Percentiles rank a stretch among this genome's conserved stretches.
Conservation (phyloP, 2,113 vertebrate genomes). For the Sterna hirundo region DNA sequence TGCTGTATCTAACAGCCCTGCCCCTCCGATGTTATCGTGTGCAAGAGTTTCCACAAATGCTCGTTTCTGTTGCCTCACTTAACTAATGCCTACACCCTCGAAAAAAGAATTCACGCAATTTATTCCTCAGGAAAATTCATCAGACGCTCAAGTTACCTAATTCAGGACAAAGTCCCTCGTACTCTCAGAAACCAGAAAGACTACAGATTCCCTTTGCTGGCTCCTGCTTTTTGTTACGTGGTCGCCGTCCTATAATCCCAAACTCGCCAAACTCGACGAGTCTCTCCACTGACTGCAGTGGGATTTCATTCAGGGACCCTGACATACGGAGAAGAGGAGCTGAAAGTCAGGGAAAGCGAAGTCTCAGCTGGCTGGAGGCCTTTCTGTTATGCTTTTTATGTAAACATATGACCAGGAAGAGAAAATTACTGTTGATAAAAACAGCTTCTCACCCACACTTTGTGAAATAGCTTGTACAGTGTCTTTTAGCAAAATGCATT, state of each 20-base stretch:
- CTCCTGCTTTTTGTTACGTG: neutral
- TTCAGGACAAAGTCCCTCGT: rapidly evolving
- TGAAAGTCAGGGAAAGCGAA: neutral
- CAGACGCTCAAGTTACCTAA: neutral
- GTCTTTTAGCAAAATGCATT: neutral
- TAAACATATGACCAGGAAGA: neutral
- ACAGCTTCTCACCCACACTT: neutral
- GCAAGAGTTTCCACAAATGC: neutral
- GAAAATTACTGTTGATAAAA: neutral
- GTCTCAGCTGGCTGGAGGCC: neutral
- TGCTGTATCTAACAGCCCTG: neutral
- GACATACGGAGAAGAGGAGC: neutral
- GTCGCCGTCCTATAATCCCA: neutral
- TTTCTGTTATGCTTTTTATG: neutral
- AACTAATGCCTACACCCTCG: neutral
- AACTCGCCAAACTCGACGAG: neutral
- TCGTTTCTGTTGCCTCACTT: neutral
- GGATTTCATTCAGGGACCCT: neutral
- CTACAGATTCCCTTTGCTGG: neutral
- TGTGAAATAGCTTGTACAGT: neutral
- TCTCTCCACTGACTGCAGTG: neutral
- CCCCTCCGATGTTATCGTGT: rapidly evolving
- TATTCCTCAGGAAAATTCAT: neutral
- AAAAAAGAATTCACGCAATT: neutral
- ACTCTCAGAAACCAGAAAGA: neutral